Base-by-base conservation (phyloP, 2,888 invertebrate genomes). In the Mylabris sibirica region DNA sequence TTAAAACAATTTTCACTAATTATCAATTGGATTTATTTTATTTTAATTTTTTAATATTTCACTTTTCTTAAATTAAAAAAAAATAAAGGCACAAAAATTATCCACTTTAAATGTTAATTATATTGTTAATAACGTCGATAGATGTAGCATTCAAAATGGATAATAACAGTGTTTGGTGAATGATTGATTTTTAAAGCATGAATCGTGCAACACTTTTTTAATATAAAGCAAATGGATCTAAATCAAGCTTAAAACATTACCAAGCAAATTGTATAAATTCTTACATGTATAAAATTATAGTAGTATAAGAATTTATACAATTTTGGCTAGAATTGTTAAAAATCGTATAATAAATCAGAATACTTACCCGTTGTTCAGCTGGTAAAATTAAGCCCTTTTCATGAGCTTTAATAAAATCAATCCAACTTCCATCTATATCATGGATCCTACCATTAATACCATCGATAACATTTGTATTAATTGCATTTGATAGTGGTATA, bases 321-420 rank as follows among this genome's bases (percentile, higher is more conserved):
- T 30, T 65, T 61, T 60, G 53, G 66, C 62, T 60, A 60, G 20
- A 64, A 62, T 66, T 64, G 66, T 69, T 74, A 77, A 73, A 76
- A 69, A 72, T 70, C 72, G 71, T 74, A 71, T 76, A 74, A 74
- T 70, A 75, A 77, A 76, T 14, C 14, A 76, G 71, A 74, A 76
- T 78, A 92, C 95, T 96, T 90, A 96, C 96, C 95, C 96, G 91
- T 84, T 94, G 93, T 90, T 95, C 94, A 84, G 96, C 95, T 85
- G 95, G 92, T 87, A 96, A 89, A 82, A 96, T 91, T 87, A 93
- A 92, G 82, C 96, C 95, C 88, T 91, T 92, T 85, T 94, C 93
- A 84, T 91, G 89, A 83, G 96, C 96, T 88, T 94, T 95, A 81
- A 92, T 88, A 84, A 96, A 90, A 88, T 95, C 94, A 41, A 84